A percentile compares a stretch with the other conserved stretches of the same genome.
These are phyloP conservation scores for Etia nguti DNA, from an alignment of 2,113 vertebrate species.

Conservation along the genomic window DNA sequence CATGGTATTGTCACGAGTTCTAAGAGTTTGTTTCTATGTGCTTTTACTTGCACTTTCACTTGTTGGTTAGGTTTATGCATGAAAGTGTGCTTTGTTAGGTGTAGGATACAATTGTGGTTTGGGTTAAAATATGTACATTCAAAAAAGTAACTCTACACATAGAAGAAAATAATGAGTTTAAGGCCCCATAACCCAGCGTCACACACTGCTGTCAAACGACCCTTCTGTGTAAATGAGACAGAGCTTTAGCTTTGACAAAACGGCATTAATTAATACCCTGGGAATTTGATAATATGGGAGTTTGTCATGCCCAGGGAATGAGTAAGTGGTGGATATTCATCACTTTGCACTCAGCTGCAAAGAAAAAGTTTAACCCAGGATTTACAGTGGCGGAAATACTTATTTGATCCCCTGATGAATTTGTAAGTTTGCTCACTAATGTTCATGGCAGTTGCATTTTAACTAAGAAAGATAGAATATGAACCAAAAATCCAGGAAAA, in stretches of 20 bases:
- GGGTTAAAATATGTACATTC: not conserved
- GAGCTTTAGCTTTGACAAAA: not conserved
- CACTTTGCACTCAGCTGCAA: not conserved
- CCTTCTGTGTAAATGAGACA: not conserved
- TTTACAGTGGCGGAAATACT: not conserved
- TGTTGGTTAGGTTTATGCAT: not conserved
- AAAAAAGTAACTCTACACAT: not conserved
- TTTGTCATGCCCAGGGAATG: not conserved
- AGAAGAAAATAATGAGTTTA: not conserved
- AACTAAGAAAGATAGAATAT: not conserved
- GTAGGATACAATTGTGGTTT: not conserved
- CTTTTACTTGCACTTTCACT: not conserved
- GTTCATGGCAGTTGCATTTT: not conserved
- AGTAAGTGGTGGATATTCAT: not conserved
- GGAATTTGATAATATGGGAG: not conserved
- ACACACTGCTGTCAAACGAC: not conserved
- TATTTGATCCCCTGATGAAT: not conserved
- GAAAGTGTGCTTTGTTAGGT: not conserved
- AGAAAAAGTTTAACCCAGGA: not conserved
- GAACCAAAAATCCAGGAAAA: not conserved
- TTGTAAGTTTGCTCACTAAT: not conserved
- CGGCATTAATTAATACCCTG: not conserved
- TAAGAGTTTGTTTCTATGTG: fast-evolving
- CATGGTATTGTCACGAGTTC: not conserved
- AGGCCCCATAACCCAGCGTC: not conserved